A percentile compares a stretch with the other conserved stretches of the same genome.
These are phyloP conservation scores for Carassius auratus DNA, from an alignment of 2,113 vertebrate genomes.

Conservation along the genomic window DNA sequence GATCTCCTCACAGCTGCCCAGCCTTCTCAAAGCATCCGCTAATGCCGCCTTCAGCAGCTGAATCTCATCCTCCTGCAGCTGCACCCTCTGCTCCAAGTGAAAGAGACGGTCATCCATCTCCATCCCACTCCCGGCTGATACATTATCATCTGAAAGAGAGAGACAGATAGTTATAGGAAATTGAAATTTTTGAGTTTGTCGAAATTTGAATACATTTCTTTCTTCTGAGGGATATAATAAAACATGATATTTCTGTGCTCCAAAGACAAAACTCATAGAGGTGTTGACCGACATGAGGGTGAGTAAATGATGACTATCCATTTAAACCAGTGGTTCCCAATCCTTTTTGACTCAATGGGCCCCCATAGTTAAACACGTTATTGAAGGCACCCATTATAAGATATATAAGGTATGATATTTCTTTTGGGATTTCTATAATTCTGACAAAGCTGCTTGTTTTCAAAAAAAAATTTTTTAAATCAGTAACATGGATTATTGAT, in stretches of 20 bases:
- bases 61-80: slow-evolving; percentile 92
- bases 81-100: slow-evolving; percentile 88
- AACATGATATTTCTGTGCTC: background rate
- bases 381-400: background rate
- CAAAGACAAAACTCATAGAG: background rate
- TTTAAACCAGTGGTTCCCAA: background rate
- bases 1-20: slow-evolving; percentile 84
- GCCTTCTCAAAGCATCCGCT: slow-evolving; percentile 86
- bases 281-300: background rate
- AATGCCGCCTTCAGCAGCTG: slow-evolving; percentile 87
- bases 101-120: slow-evolving; percentile 92
- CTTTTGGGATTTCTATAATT: background rate
- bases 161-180: background rate
- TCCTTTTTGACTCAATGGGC: too few species aligned
- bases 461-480: background rate
- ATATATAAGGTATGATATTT: background rate
- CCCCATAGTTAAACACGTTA: background rate
- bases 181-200: background rate
- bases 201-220: background rate
- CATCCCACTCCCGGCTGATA: slow-evolving; percentile 85
- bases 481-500: background rate
- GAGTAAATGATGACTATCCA: background rate
- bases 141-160: slow-evolving; percentile 80
- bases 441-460: background rate
- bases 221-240: too few species aligned